These are phyloP conservation scores for Chloroceryle amazona DNA, from an alignment of 2,797 vertebrate species.

Conservation along the genomic window DNA sequence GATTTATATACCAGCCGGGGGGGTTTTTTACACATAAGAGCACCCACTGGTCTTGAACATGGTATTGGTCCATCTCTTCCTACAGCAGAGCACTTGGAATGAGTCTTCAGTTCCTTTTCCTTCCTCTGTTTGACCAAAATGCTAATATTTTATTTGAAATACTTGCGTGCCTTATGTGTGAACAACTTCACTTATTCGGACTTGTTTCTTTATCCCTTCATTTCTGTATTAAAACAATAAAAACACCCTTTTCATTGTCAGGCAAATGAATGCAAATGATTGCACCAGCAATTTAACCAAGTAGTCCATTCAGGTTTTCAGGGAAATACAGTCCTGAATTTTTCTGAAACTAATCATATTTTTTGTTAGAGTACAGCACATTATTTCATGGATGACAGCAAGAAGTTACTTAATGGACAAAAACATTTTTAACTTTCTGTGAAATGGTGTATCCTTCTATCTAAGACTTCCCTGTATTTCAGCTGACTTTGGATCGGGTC, in stretches of 20 bases:
- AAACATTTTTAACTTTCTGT: neutral
- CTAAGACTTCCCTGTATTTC: neutral
- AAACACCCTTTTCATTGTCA: neutral
- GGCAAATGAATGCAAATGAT: neutral
- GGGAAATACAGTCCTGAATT: neutral
- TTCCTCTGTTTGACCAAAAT: neutral
- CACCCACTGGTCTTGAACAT: neutral
- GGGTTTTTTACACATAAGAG: neutral
- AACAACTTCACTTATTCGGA: neutral
- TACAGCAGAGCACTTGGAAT: neutral
- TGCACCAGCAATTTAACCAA: neutral
- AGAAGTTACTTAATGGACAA: neutral
- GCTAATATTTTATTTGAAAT: neutral
- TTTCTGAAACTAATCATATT: neutral
- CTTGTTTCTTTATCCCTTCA: neutral
- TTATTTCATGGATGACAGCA: neutral
- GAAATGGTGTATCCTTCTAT: neutral
- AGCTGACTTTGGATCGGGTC: neutral
- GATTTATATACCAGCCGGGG: neutral
- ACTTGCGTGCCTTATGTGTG: neutral
- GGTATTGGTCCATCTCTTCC: rapidly evolving
- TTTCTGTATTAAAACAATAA: neutral
- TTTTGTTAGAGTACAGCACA: neutral
- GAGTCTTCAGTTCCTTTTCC: neutral
- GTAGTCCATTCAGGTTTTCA: rapidly evolving